These are phyloP conservation scores for Mesaphorura yosii DNA, from an alignment of 1,140 invertebrate species.

Conservation along the genomic window DNA sequence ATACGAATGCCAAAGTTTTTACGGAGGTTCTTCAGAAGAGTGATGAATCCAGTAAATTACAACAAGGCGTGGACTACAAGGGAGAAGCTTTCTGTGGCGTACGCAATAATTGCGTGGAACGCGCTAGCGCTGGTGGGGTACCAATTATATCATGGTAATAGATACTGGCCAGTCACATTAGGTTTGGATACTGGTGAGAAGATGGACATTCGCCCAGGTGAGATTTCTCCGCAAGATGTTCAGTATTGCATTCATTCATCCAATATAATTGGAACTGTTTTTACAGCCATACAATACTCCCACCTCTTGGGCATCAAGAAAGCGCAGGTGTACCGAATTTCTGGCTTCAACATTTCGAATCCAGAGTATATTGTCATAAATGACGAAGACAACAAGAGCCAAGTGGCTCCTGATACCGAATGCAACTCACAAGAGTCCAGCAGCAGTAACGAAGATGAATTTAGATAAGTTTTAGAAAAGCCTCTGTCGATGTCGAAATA, in stretches of 20 bases:
- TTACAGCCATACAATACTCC: not conserved
- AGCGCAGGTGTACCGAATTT: not conserved
- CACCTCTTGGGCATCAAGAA: not conserved
- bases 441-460: not conserved
- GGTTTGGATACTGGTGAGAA: constrained; percentile 50
- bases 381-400: no score
- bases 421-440: not conserved
- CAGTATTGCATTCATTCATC: not conserved
- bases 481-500: not conserved
- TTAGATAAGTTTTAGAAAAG: not conserved
- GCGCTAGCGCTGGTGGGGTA: constrained; percentile 49
- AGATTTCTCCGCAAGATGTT: not conserved
- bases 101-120: constrained; percentile 50
- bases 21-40: constrained; percentile 41
- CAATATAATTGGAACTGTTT: not conserved
- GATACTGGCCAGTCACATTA: constrained; percentile 50
- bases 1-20: constrained; percentile 15
- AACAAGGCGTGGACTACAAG: constrained; percentile 46
- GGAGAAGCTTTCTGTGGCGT: constrained; percentile 45
- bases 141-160: constrained; percentile 44
- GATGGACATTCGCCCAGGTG: constrained; percentile 41
- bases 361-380: not conserved
- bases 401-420: not conserved
- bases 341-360: not conserved
- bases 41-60: constrained; percentile 48